Evolutionary conservation across 2,113 vertebrate genomes (phyloP).

Genomic region (Notechis scutatus): DNA sequence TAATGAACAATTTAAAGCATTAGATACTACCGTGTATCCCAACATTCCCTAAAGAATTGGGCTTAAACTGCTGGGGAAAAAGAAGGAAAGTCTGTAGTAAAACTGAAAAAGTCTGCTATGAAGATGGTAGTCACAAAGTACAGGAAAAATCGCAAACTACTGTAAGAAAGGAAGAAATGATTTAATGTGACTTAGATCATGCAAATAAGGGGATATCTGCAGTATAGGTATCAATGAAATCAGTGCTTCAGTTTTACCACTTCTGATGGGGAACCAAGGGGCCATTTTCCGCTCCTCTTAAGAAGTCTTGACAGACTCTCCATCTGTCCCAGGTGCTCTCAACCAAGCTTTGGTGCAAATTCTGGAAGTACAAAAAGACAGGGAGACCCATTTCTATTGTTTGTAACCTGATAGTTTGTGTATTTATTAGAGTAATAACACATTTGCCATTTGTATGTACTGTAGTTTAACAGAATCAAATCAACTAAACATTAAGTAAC

Average conservation of each 20-base stretch:
- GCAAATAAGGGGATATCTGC: background rate
- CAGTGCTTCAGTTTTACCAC: background rate
- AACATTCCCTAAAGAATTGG: constrained; percentile 52
- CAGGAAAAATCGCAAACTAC: constrained; percentile 1
- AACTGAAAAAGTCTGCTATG: background rate
- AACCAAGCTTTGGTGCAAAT: background rate
- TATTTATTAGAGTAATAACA: background rate
- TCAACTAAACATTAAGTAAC: background rate
- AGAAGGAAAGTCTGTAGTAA: background rate
- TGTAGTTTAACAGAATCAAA: background rate
- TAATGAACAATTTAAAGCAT: constrained; percentile 67
- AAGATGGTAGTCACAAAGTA: background rate
- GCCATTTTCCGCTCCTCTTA: background rate
- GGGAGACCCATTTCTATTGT: background rate
- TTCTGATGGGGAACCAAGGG: background rate
- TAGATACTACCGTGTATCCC: constrained; percentile 56
- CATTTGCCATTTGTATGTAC: constrained; percentile 1
- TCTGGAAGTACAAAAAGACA: background rate
- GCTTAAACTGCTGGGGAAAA: constrained; percentile 6
- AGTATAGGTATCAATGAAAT: background rate
- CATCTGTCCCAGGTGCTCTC: background rate
- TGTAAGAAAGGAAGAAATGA: background rate
- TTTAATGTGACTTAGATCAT: background rate
- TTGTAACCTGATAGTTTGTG: background rate
- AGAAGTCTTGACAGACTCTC: background rate